A percentile compares a stretch with the other conserved stretches of the same genome.
Conservation (phyloP, 1,140 invertebrate species). For the Drosophila hydei region DNA sequence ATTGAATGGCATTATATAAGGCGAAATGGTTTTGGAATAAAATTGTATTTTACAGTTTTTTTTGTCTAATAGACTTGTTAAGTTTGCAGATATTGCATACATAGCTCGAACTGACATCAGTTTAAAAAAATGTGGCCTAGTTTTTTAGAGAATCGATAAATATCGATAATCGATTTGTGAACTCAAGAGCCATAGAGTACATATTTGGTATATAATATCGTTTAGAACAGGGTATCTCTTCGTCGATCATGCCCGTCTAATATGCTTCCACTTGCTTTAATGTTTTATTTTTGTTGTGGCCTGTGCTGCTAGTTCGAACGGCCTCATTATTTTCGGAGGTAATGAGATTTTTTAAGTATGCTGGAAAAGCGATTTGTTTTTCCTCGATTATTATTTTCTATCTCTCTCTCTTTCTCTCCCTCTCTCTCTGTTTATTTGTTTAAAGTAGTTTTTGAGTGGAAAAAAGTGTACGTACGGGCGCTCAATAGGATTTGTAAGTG, state of each 20-base stretch:
- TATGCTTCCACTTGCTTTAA: slow-evolving; percentile 7
- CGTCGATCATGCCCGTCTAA: not conserved
- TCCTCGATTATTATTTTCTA: slow-evolving; percentile 12
- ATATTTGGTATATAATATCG: no score
- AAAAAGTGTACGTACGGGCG: not conserved
- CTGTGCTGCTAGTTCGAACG: slow-evolving; percentile 48
- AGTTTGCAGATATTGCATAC: no score
- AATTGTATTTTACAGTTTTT: no score
- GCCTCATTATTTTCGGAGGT: slow-evolving; percentile 62
- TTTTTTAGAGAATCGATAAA: not conserved
- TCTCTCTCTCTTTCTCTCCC: not conserved
- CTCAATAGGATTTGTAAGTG: slow-evolving; percentile 31
- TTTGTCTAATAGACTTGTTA: no score
- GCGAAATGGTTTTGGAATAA: no score
- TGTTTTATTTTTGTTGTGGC: slow-evolving; percentile 14
- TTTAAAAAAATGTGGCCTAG: no score
- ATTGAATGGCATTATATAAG: no score
- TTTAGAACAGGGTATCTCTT: not conserved
- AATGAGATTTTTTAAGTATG: slow-evolving; percentile 61
- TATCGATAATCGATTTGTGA: not conserved
- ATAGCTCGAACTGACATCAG: no score
- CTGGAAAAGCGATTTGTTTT: slow-evolving; percentile 28
- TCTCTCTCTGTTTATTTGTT: slow-evolving; percentile 14
- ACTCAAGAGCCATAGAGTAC: no score
- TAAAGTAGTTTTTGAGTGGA: slow-evolving; percentile 15